Conservation (phyloP, 2,797 vertebrate genomes). For the Cossypha dichroa region DNA sequence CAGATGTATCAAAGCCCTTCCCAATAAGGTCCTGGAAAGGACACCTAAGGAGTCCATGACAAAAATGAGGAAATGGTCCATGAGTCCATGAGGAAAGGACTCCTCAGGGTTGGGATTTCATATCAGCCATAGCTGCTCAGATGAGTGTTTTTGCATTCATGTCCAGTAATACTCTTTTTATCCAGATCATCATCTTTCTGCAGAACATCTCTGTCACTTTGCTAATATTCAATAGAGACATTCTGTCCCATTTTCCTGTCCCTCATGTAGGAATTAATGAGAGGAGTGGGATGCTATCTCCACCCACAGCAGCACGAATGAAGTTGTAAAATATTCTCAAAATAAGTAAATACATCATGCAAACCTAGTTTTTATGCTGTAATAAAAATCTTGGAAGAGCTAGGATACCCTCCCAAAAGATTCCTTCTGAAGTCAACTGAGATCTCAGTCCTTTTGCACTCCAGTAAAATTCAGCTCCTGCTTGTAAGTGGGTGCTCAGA, state of each 20-base stretch:
- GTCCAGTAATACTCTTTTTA: neutral
- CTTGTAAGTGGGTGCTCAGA: neutral
- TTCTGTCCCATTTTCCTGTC: neutral
- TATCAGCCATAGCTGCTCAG: neutral
- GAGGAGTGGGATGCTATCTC: neutral
- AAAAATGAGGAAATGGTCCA: no score
- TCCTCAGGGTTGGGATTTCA: neutral
- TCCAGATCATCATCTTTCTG: neutral
- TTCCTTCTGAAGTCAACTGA: neutral
- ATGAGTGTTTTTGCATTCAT: neutral
- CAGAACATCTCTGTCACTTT: neutral
- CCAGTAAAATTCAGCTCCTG: neutral
- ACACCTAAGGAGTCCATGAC: neutral
- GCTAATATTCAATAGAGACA: neutral
- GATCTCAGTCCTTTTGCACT: neutral
- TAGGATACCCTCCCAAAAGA: neutral
- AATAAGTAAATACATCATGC: neutral
- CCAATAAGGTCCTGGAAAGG: neutral
- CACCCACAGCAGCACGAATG: neutral
- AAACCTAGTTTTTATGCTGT: neutral
- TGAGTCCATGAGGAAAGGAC: no score
- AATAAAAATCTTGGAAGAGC: neutral
- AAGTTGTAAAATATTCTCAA: neutral
- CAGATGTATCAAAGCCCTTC: neutral
- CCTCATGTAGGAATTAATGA: neutral